These are phyloP conservation scores for Anguilla obscura DNA, from an alignment of 2,797 vertebrate species.

Conservation along the genomic window DNA sequence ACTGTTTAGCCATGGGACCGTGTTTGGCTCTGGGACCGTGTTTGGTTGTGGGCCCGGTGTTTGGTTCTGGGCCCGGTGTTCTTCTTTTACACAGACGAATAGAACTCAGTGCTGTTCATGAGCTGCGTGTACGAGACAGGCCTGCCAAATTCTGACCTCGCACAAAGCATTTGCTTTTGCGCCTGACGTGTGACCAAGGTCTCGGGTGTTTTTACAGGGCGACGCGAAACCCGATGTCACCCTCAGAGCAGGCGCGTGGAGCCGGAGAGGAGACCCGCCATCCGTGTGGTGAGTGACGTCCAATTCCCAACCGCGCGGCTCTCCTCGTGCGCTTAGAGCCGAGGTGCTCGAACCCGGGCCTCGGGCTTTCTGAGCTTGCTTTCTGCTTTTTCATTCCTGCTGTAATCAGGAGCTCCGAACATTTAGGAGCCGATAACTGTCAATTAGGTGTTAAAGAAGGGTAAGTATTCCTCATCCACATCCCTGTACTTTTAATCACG, in stretches of 20 bases:
- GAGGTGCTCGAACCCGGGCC: too few relatives aligned
- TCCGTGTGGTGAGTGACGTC: conserved; percentile 68
- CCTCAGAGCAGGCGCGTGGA: conserved; percentile 51
- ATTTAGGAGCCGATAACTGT: too few relatives aligned
- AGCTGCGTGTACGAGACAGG: neutral
- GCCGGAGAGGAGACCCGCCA: conserved; percentile 59
- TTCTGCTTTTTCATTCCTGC: too few relatives aligned
- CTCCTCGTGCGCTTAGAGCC: too few relatives aligned
- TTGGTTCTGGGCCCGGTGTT: neutral
- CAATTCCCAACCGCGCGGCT: neutral
- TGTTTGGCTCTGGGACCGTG: neutral
- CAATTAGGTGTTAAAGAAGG: too few relatives aligned
- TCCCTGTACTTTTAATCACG: too few relatives aligned
- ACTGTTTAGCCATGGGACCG: neutral
- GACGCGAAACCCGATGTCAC: conserved; percentile 62
- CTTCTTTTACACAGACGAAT: neutral
- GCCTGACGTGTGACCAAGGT: neutral
- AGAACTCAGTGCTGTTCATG: neutral
- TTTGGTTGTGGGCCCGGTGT: neutral
- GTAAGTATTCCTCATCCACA: too few relatives aligned
- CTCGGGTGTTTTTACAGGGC: conserved; percentile 58
- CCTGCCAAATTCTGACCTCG: neutral
- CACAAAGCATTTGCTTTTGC: neutral
- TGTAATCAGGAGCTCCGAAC: too few relatives aligned
- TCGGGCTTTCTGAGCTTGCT: too few relatives aligned